Evolutionary conservation across 2,888 invertebrate species (phyloP), one percentile per base, ranked within the genome.

Genomic region (Pegoplata infirma): DNA sequence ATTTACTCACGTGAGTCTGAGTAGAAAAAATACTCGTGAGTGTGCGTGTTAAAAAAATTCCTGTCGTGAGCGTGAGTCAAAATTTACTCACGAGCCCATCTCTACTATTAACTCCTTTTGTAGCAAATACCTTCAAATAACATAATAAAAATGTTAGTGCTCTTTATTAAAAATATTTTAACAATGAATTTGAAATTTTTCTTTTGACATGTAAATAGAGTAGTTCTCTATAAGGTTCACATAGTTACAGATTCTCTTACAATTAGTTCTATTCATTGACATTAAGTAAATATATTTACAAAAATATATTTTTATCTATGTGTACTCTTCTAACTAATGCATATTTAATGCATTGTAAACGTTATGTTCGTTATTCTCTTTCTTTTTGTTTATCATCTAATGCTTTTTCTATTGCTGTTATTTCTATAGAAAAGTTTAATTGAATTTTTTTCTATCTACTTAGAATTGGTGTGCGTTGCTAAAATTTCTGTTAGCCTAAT

Each of bases 401-500:
- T 84, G 83, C 76, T 68, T 82, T 84, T 88, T 88, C 88, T 88
- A 88, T 88, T 87, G 85, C 76, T 82, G 86, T 88, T 2, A 32
- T 40, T 40, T 40, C 83, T 84, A 84, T 84, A 85, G 85, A 84
- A 40, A 21, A 28, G 17, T 58, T 1, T 49, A 80, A 23, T 46
- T 63, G 36, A 14, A 46, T 64, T 72, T 53, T 46, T 59, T 69
- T 73, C 59, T 19, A 59, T 32, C 51, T 69, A 81, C 81, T n/a
- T n/a, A n/a, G n/a, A 84, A 82, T 85, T 82, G 81, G 82, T 25
- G 19, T 19, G 6, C n/a, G 14, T 25, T 44, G 17, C 86, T 84
- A 82, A 82, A 82, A 81, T 82, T 87, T 84, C 88, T 89, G 89
- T 83, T 85, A 85, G 83, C 89, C 89, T 88, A 86, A 84, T 89